phyloP scores from a whole-genome alignment of 2,888 invertebrate species.

The Meloe dianella region DNA sequence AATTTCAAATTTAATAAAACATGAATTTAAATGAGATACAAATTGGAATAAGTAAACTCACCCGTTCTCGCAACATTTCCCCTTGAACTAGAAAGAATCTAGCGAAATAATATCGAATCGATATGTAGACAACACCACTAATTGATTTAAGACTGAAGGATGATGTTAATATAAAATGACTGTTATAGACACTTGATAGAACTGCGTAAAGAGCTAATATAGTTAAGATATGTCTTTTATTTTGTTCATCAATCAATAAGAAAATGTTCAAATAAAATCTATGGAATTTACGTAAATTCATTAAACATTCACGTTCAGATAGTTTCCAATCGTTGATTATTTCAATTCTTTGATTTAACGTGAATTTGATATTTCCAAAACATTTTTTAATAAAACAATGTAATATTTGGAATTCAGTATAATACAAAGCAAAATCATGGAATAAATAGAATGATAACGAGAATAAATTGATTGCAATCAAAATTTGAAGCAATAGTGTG shows the following conservation, averaged over 20 bases:
- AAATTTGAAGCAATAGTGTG: neutral
- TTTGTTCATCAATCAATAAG: neutral
- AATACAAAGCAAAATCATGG: neutral
- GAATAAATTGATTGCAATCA: neutral
- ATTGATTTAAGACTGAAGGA: neutral
- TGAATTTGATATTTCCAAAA: neutral
- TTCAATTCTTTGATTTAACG: neutral
- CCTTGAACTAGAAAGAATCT: neutral
- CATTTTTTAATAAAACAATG: neutral
- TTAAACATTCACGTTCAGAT: neutral
- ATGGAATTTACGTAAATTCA: neutral
- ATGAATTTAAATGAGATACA: no score
- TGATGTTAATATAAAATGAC: neutral
- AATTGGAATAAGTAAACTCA: neutral
- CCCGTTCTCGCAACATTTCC: neutral
- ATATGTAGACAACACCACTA: neutral
- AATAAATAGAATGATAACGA: neutral
- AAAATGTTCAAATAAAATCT: neutral
- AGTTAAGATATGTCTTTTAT: neutral
- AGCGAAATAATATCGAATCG: neutral
- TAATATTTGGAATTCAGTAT: neutral
- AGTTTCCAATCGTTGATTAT: neutral
- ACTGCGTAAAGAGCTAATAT: neutral
- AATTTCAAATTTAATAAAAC: no score
- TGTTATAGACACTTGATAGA: neutral